Conservation (phyloP, 2,797 vertebrate genomes). For the Gymnothorax reevesii region DNA sequence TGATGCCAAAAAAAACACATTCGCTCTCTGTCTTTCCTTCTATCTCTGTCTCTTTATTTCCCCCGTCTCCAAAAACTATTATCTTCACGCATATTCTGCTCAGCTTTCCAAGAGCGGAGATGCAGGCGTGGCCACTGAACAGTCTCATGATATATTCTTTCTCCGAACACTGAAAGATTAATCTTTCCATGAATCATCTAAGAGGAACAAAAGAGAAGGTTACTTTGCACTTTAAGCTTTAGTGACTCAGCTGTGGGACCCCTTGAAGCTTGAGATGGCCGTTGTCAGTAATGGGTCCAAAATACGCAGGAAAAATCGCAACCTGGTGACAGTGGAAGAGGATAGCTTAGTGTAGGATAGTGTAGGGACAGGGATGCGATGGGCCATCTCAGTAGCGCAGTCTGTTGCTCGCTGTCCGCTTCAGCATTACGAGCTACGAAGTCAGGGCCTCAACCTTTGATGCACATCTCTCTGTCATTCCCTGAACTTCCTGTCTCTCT, state of each 20-base stretch:
- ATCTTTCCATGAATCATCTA: constrained; percentile 15
- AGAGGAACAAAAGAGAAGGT: neutral
- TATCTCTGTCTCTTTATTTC: neutral
- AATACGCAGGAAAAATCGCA: neutral
- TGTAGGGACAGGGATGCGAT: neutral
- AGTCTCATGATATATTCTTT: constrained; percentile 14
- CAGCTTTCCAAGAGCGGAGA: neutral
- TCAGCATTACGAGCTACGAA: no score
- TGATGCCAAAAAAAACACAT: constrained; percentile 33
- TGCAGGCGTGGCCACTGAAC: neutral
- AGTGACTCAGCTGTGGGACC: neutral
- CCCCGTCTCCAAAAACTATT: neutral
- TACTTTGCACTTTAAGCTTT: neutral
- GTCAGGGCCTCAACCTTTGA: no score
- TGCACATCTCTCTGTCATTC: no score
- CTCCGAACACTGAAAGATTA: constrained; percentile 27
- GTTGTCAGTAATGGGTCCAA: neutral
- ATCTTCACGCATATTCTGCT: neutral
- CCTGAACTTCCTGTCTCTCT: no score
- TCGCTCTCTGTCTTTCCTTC: neutral
- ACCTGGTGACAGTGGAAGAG: neutral
- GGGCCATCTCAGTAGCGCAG: no score
- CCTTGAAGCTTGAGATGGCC: neutral
- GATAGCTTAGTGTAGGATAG: neutral
- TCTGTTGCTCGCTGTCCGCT: no score